phyloP scores from a whole-genome alignment of 1,140 invertebrate species.

The Sesamia nonagrioides region DNA sequence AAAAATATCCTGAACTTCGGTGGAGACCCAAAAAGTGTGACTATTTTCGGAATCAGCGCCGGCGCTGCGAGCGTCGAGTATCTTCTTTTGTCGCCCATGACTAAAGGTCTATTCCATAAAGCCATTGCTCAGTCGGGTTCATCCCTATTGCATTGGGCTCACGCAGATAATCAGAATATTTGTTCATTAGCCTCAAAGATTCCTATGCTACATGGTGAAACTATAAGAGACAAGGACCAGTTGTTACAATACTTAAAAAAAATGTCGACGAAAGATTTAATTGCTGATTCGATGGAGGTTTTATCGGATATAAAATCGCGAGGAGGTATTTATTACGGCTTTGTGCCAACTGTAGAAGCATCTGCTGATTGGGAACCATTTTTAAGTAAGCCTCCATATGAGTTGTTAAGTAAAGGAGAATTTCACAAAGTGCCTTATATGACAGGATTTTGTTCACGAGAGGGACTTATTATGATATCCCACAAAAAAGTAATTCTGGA shows the following conservation, averaged over 20 bases:
- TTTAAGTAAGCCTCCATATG: slow-evolving; percentile 72
- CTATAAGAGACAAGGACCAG: slow-evolving; percentile 63
- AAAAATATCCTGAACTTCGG: slow-evolving; percentile 89
- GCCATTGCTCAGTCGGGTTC: slow-evolving; percentile 89
- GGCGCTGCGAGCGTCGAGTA: slow-evolving; percentile 89
- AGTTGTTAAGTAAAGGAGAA: slow-evolving; percentile 70
- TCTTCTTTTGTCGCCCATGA: slow-evolving; percentile 85
- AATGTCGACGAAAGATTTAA: slow-evolving; percentile 69
- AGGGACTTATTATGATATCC: slow-evolving; percentile 73
- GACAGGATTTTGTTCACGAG: slow-evolving; percentile 75
- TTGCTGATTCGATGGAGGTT: slow-evolving; percentile 63
- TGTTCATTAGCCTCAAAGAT: slow-evolving; percentile 84
- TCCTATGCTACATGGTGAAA: slow-evolving; percentile 49
- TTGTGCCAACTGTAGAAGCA: slow-evolving; percentile 80
- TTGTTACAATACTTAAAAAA: slow-evolving; percentile 73
- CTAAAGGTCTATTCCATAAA: slow-evolving; percentile 88
- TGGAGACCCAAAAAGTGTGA: slow-evolving; percentile 89
- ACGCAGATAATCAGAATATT: slow-evolving; percentile 84
- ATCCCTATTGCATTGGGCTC: slow-evolving; percentile 88
- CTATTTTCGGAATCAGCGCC: slow-evolving; percentile 88
- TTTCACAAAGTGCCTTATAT: slow-evolving; percentile 82
- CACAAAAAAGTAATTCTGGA: slow-evolving; percentile 57
- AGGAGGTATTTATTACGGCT: slow-evolving; percentile 78
- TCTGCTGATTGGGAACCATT: slow-evolving; percentile 79
- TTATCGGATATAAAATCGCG: slow-evolving; percentile 58